Conservation (phyloP, 1,140 invertebrate species). For the Ctenoplectra terminalis region DNA sequence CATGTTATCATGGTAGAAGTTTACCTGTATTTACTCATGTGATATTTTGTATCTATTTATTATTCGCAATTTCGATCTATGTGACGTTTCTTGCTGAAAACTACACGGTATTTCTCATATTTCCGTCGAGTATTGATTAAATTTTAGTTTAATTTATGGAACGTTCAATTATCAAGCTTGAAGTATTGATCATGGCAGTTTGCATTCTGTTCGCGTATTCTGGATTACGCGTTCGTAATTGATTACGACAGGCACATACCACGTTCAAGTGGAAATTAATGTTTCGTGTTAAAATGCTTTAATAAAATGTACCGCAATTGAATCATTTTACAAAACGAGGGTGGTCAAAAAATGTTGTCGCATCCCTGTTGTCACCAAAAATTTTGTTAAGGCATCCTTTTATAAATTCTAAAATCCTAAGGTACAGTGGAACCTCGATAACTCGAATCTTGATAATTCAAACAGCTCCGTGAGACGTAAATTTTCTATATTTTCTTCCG, state of each 20-base stretch:
- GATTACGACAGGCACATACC: background rate
- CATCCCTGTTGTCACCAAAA: no score
- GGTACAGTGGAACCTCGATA: no score
- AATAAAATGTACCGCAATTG: background rate
- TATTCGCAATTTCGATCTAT: no score
- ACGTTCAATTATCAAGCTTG: background rate
- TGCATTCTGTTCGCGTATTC: background rate
- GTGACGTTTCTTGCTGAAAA: background rate
- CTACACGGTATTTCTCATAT: background rate
- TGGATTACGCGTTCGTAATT: conserved; percentile 10
- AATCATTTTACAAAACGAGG: background rate
- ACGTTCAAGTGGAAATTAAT: conserved; percentile 1
- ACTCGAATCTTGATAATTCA: no score
- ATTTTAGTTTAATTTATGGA: background rate
- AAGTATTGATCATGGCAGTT: conserved; percentile 10
- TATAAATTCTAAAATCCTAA: no score
- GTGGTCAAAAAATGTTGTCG: no score
- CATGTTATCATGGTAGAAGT: no score
- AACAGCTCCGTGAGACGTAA: no score
- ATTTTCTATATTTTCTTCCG: no score
- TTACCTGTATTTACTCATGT: no score
- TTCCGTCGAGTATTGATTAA: background rate
- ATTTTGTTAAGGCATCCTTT: no score
- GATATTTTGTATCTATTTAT: no score
- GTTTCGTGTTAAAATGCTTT: background rate